Base-by-base conservation (phyloP, 2,888 invertebrate genomes). In the Automeris io region DNA sequence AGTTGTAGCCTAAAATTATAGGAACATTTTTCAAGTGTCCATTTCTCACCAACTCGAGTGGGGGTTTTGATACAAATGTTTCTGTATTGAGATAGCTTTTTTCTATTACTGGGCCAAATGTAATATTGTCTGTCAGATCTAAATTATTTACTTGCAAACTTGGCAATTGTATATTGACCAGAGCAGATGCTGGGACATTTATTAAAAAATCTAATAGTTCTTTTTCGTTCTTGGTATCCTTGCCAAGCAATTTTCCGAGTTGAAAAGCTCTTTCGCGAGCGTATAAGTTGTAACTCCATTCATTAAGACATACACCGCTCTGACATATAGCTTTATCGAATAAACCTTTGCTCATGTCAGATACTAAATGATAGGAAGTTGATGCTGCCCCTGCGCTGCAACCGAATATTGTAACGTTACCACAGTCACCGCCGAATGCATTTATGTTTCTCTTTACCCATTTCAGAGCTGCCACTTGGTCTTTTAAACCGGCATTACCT, bases 271-370 rank as follows among this genome's bases (percentile, higher is more conserved):
- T 65, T 52, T 74, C 57, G 9, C 64, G 62, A 0, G 66, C 72
- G 43, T 83, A 71, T 12, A 74, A 43, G 40, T 69, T 74, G 52
- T 73, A 76, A 40, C 71, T 62, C 87, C 87, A 87, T 42, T 85
- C 83, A 44, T 74, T 76, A 5, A 86, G 61, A 42, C 82, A 79
- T 1, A 82, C 75, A 18, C 88, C 88, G 41, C 87, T 87, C 63
- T 87, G 87, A 45, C 86, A 83, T 39, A 88, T 86, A 1, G 83
- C 87, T 60, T 83, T 87, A 50, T 73, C 51, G 45, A 85, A 87
- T 40, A 87, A 57, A 7, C 80, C 80, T 34, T 57, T 43, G 42
- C 85, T 86, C 77, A 83, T 76, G 44, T 72, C 66, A 1, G 87
- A 87, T 33, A 81, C 24, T 38, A 86, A 53, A 46, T 87, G 82